phyloP scores from a whole-genome alignment of 2,113 vertebrate species.

The Protobothrops flavoviridis region DNA sequence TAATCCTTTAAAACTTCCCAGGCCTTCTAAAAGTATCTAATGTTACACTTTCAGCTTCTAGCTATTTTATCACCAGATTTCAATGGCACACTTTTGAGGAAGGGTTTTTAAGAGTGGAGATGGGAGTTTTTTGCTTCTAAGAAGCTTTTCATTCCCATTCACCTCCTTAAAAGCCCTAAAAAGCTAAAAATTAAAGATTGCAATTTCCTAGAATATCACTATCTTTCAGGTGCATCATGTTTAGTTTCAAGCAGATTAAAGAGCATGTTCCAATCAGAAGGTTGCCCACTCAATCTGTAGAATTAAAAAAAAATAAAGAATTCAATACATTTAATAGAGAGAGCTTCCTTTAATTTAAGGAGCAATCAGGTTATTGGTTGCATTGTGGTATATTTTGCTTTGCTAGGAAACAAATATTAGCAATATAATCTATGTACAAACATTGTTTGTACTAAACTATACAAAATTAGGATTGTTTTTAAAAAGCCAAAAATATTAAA shows the following conservation, averaged over 20 bases:
- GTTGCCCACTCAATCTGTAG: neutral
- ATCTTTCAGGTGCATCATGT: neutral
- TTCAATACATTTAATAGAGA: neutral
- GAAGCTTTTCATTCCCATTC: neutral
- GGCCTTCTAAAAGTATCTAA: neutral
- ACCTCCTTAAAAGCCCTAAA: neutral
- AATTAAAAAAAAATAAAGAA: neutral
- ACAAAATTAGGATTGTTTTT: neutral
- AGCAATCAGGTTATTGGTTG: neutral
- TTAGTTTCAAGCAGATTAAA: neutral
- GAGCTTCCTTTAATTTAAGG: neutral
- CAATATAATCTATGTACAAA: neutral
- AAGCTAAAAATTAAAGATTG: neutral
- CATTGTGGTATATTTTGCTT: neutral
- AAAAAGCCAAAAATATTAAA: neutral
- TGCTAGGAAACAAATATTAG: conserved; percentile 1
- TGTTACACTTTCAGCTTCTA: neutral
- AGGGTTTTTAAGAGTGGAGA: neutral
- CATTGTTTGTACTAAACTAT: neutral
- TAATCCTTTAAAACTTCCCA: neutral
- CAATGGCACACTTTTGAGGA: neutral
- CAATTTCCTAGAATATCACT: neutral
- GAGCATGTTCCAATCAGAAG: neutral
- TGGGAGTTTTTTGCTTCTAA: neutral
- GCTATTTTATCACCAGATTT: neutral